Evolutionary conservation across 53 echinoderm and acorn worm genomes (phyloP).

Genomic region (Holothuria leucospilota): DNA sequence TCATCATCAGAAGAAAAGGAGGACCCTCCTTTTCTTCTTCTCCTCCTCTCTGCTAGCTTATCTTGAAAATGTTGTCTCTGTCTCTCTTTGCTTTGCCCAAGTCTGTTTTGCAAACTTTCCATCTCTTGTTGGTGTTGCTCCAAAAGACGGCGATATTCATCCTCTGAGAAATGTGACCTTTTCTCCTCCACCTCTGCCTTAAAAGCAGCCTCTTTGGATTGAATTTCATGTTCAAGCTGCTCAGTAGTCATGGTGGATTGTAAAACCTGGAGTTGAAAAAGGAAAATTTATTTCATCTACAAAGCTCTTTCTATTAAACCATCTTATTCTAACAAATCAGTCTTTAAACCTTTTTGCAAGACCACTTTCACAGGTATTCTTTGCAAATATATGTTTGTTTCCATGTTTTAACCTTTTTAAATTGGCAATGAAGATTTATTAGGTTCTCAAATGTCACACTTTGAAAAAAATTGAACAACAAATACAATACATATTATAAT

Average conservation of each 20-base stretch:
- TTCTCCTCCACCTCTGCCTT: constrained; percentile 65
- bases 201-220: constrained; percentile 67
- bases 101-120: constrained; percentile 60
- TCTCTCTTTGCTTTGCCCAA: constrained; percentile 60
- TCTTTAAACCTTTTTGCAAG: no score
- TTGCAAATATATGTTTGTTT: no score
- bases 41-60: constrained; percentile 79
- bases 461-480: no score
- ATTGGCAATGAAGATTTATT: no score
- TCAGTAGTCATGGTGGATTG: constrained; percentile 23
- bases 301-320: no score
- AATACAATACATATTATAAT: no score
- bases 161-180: constrained; percentile 65
- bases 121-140: constrained; percentile 80
- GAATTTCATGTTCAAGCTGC: constrained; percentile 61
- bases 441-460: no score
- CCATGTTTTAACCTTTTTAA: no score
- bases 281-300: background rate
- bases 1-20: no score
- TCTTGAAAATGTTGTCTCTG: constrained; percentile 75
- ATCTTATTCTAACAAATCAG: no score
- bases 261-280: background rate
- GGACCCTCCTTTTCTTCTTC: constrained; percentile 54
- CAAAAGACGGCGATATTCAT: constrained; percentile 80
- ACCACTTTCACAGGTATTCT: no score